Evolutionary conservation across 2,888 invertebrate species (phyloP), one percentile per base, ranked within the genome.

Genomic region (Plemyria rubiginata): DNA sequence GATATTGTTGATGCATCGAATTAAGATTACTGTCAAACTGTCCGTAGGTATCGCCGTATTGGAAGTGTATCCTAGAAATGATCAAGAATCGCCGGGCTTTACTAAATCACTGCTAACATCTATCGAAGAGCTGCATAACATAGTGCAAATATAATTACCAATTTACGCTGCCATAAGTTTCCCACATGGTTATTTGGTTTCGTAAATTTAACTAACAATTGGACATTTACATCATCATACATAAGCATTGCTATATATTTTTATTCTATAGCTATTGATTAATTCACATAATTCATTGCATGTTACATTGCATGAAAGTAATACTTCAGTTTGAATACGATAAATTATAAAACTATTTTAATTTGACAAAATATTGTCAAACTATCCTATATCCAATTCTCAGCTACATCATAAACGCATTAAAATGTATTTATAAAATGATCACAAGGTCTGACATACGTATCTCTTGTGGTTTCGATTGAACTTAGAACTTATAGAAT

Each of bases 251-350:
- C 71, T 72, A 45, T 50, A 51, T 28, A 7, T 45, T 22, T 55
- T 22, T 45, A 54, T 50, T 59, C 36, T 56, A 61, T 52, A 56
- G 12, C 51, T 67, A 67, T 38, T n/a, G 36, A 55, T 80, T 77
- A 50, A 46, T 80, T 76, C 82, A 84, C 79, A 81, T 71, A 77
- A 81, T 72, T 65, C 66, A 66, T 72, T 66, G 66, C 74, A 78
- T 77, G 62, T 70, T 78, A 80, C 75, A 79, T 73, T 78, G 68
- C 69, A 75, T 72, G 72, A 71, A 86, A 85, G 74, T 89, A 90
- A 90, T 90, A 90, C 90, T 90, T 88, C 76, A 84, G 73, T 81
- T 84, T 84, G 80, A 88, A 89, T 88, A 90, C 88, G 54, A 65
- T 63, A 60, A 43, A 46, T 60, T 43, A 57, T 48, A 67, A 50